These are phyloP conservation scores for Ellobium chinense DNA, from an alignment of 2,888 invertebrate species.

Conservation along the genomic window DNA sequence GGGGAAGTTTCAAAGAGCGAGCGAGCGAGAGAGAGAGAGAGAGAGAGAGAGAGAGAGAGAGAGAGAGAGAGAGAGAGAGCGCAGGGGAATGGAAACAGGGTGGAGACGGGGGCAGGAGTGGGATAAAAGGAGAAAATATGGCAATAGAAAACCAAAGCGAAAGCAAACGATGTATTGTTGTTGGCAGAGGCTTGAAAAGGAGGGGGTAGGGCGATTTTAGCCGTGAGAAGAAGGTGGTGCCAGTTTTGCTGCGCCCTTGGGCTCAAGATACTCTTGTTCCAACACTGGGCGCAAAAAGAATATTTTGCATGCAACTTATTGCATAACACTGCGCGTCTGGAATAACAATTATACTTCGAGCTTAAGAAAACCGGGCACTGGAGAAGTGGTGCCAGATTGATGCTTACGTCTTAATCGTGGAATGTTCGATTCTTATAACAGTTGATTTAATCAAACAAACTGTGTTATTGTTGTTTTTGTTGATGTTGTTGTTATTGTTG, in stretches of 20 bases:
- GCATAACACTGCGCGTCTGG: no score
- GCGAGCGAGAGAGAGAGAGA: background rate
- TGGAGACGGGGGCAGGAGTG: background rate
- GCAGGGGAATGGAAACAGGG: background rate
- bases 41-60: slow-evolving; percentile 11
- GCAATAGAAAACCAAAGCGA: background rate
- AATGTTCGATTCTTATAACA: no score
- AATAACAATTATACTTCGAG: no score
- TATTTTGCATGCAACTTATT: no score
- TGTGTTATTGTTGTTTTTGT: no score
- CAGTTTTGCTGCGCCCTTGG: background rate
- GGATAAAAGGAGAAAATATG: background rate
- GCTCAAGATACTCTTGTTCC: background rate
- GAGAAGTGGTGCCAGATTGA: no score
- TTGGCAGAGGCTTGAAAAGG: background rate
- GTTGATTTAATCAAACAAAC: no score
- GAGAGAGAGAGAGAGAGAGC: slow-evolving; percentile 13
- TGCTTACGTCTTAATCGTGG: no score
- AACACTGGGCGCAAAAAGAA: background rate
- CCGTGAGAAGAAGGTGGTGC: background rate
- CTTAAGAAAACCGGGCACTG: no score
- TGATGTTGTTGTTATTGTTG: no score
- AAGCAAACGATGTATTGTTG: background rate
- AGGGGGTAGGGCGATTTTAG: background rate
- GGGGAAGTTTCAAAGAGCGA: background rate